Evolutionary conservation across 2,888 invertebrate genomes (phyloP), one percentile per base, ranked within the genome.

Genomic region (Drosophila kuntzei): DNA sequence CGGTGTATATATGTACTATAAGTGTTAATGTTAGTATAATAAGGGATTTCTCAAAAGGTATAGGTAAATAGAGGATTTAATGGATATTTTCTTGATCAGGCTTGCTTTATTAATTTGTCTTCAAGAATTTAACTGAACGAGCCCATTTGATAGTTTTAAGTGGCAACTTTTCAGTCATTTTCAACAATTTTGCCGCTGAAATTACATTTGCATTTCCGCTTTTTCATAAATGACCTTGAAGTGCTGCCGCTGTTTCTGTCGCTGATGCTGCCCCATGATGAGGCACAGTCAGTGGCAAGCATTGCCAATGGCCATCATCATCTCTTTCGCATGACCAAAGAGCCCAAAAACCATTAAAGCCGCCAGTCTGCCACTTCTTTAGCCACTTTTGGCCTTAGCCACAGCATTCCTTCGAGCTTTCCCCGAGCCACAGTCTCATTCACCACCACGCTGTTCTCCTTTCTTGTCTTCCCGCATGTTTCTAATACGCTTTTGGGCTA

Each of bases 401-500:
- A 53, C 83, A 83, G 46, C 43, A 67, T 68, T 53, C 61, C 74
- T 65, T 51, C 43, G 51, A 55, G 62, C 58, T 57, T 55, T 44
- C 27, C 37, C 27, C 36, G n/a, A n/a, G n/a, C n/a, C n/a, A n/a
- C n/a, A n/a, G n/a, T 0, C 49, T 39, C 50, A 29, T 18, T 47
- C 46, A 22, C 49, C 46, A 7, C 18, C 16, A 6, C 7, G 9
- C 16, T 44, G 2, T 3, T 18, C 18, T 0, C n/a, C 12, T 7
- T 12, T 4, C 16, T 11, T 20, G 9, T 16, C 22, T 9, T 37
- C 29, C 60, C 29, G 20, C 64, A 47, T 74, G 87, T 76, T 74
- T 72, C 77, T 84, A 87, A 87, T 77, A 86, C 88, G 84, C 88
- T 86, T 78, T 86, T 72, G 87, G 88, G 88, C 80, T 62, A 69